Base-by-base conservation (phyloP, 1,140 invertebrate species). In the Ostrea denselamellosa region DNA sequence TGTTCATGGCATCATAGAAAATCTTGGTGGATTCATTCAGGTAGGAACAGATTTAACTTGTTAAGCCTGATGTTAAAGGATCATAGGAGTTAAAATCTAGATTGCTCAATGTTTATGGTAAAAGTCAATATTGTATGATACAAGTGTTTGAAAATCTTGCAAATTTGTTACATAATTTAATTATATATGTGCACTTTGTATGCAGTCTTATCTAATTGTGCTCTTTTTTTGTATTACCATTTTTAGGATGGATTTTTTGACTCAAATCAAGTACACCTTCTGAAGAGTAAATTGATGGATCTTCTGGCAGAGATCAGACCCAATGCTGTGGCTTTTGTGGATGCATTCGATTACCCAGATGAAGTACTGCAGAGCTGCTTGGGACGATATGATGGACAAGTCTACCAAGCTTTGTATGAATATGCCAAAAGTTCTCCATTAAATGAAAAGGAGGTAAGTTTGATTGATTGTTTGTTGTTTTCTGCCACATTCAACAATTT, bases 341-440 rank as follows among this genome's bases (percentile, higher is more conserved):
- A 99, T 94, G 96, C 97, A 8, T 99, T 99, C 92, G 98, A 98
- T 94, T 96, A 98, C 68, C 96, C 96, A 52, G 98, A 99, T 94
- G 96, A 97, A 90, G 96, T 98, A 62, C 94, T 99, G 10, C 95
- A 96, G 34, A 99, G 98, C 14, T 96, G 97, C 0, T 94, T 99
- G 2, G 98, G 98, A 0, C 96, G 97, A 12, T 98, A 97, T 92
- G 98, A 99, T 95, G 98, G 98, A 5, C 96, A 97, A 89, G 98
- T 98, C 2, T 99, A 99, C 94, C 96, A 98, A 92, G 96, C 97
- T 87, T 95, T 99, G 9, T 98, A 97, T 92, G 96, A 97, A 82
- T 98, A 97, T 92, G 97, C 98, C 0, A 96, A 97, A 92, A 97
- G 97, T 92, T 98, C 97, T 93, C 97, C 98, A 0, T 95, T 99